Conservation (phyloP, 2,113 vertebrate species). For the Octodon degus region DNA sequence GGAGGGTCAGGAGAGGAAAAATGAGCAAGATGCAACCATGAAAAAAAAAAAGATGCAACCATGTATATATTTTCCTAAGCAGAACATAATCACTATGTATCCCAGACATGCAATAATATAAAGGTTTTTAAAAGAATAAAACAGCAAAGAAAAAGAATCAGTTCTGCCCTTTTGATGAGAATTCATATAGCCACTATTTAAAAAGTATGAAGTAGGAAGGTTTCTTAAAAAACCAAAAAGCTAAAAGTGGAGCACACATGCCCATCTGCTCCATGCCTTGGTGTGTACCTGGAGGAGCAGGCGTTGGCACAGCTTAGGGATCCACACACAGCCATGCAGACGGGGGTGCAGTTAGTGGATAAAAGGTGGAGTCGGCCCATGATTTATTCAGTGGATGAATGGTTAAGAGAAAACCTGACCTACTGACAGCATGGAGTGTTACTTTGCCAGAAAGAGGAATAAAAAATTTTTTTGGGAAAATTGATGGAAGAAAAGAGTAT, state of each 20-base stretch:
- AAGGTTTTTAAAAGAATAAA: neutral
- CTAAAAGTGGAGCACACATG: neutral
- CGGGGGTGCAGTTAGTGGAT: neutral
- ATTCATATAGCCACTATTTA: neutral
- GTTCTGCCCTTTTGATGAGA: neutral
- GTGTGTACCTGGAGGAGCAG: neutral
- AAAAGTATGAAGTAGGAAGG: neutral
- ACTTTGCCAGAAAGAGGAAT: neutral
- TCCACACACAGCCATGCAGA: neutral
- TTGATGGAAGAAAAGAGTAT: neutral
- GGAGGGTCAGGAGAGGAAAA: neutral
- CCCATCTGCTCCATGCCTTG: neutral
- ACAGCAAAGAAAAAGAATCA: neutral
- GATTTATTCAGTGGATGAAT: neutral
- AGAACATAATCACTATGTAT: neutral
- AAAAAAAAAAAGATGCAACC: neutral
- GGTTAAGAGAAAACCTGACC: neutral
- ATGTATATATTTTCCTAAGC: neutral
- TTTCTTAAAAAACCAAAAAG: neutral
- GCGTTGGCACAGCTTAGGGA: neutral
- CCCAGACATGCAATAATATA: no score
- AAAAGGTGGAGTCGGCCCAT: no score
- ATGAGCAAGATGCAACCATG: neutral
- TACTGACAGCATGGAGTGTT: neutral
- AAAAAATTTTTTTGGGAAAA: neutral